Evolutionary conservation across 2,113 vertebrate genomes (phyloP).

Genomic region (Athene noctua): DNA sequence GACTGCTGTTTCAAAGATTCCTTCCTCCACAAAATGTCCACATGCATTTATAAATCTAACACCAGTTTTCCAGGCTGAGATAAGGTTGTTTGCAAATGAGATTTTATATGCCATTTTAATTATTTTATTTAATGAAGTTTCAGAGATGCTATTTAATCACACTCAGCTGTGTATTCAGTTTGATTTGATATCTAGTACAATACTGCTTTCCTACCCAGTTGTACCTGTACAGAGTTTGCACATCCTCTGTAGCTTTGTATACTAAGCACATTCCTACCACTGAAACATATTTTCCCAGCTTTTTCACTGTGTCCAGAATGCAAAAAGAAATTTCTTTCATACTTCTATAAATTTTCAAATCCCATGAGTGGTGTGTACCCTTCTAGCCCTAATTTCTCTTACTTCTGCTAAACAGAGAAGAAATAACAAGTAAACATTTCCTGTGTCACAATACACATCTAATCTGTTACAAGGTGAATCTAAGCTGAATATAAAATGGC

Average conservation of each 20-base stretch:
- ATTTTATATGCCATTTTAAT: not conserved
- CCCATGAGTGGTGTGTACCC: not conserved
- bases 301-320: not conserved
- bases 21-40: not conserved
- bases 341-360: not conserved
- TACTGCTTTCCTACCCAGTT: not conserved
- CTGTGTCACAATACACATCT: not conserved
- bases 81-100: not conserved
- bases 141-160: not conserved
- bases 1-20: not conserved
- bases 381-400: not conserved
- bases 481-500: not conserved
- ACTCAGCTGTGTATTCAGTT: not conserved
- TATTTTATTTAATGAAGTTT: not conserved
- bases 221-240: not conserved
- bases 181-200: not conserved
- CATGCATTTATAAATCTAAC: not conserved
- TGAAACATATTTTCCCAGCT: not conserved
- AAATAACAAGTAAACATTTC: not conserved
- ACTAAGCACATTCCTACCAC: not conserved
- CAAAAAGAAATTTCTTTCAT: not conserved
- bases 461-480: not conserved
- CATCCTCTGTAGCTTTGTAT: not conserved
- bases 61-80: not conserved
- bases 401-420: not conserved